These are phyloP conservation scores for Ptychoptera contaminata DNA, from an alignment of 2,888 invertebrate species.

Conservation along the genomic window DNA sequence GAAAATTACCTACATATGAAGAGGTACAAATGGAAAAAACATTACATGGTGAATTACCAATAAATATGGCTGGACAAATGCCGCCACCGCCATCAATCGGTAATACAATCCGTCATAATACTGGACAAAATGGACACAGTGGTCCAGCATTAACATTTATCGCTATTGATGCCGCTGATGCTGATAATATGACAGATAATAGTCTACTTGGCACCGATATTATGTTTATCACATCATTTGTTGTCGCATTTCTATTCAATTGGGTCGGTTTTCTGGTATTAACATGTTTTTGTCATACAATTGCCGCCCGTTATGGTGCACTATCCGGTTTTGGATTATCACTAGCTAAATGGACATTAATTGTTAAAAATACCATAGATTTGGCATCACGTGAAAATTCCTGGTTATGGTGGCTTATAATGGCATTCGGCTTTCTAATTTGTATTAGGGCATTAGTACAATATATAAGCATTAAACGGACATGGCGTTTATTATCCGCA, in stretches of 20 bases:
- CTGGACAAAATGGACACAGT: slow-evolving; percentile 14
- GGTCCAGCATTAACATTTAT: slow-evolving; percentile 50
- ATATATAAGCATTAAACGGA: slow-evolving; percentile 76
- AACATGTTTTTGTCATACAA: slow-evolving; percentile 88
- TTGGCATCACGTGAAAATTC: slow-evolving; percentile 75
- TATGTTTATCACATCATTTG: slow-evolving; percentile 84
- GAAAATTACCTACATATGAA: slow-evolving; percentile 79
- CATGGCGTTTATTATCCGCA: slow-evolving; percentile 73
- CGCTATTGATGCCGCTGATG: slow-evolving; percentile 55
- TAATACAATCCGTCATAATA: not conserved
- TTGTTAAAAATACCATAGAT: slow-evolving; percentile 82
- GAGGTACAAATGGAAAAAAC: slow-evolving; percentile 82
- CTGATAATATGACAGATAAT: slow-evolving; percentile 59
- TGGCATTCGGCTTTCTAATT: slow-evolving; percentile 77
- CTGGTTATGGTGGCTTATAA: slow-evolving; percentile 86
- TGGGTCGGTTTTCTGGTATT: slow-evolving; percentile 85
- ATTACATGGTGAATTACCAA: slow-evolving; percentile 50
- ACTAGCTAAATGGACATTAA: slow-evolving; percentile 87
- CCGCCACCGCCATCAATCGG: slow-evolving; percentile 20
- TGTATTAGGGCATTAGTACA: slow-evolving; percentile 76
- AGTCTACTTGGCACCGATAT: slow-evolving; percentile 80
- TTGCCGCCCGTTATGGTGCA: slow-evolving; percentile 85
- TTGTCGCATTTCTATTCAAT: slow-evolving; percentile 92
- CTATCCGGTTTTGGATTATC: slow-evolving; percentile 85
- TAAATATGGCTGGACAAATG: slow-evolving; percentile 16